Evolutionary conservation across 2,797 vertebrate genomes (phyloP).

Genomic region (Calcarius lapponicus): DNA sequence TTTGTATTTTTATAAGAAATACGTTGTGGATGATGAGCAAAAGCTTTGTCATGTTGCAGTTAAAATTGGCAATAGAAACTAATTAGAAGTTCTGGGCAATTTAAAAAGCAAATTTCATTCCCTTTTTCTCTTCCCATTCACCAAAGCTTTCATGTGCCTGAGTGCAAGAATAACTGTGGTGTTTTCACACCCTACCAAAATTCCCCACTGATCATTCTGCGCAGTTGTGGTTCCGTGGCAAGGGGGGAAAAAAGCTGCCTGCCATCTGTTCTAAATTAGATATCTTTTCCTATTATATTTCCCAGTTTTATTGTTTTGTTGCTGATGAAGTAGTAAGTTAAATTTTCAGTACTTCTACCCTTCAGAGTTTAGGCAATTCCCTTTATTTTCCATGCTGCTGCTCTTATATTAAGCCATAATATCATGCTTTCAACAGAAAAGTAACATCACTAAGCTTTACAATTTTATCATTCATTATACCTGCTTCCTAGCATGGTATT

Average conservation of each 20-base stretch:
- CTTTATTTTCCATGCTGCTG: neutral
- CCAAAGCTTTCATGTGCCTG: constrained; percentile 52
- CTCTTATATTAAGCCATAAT: neutral
- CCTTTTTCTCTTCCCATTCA: constrained; percentile 53
- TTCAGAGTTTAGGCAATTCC: constrained; percentile 1
- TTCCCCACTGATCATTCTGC: constrained; percentile 44
- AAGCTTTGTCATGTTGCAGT: neutral
- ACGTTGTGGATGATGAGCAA: neutral
- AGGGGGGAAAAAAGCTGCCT: neutral
- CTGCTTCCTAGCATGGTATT: neutral
- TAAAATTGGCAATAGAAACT: constrained; percentile 16
- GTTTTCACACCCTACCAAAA: constrained; percentile 47
- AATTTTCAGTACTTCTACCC: constrained; percentile 33
- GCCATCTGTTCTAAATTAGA: constrained; percentile 68
- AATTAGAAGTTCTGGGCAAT: constrained; percentile 41
- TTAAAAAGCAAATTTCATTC: constrained; percentile 10
- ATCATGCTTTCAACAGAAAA: neutral
- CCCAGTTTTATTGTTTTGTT: constrained; percentile 40
- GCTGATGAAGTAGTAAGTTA: constrained; percentile 29
- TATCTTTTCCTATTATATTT: constrained; percentile 48
- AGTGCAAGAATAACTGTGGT: constrained; percentile 51
- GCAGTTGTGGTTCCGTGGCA: constrained; percentile 55
- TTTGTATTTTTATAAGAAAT: neutral
- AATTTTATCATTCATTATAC: neutral
- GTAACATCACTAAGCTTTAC: fast-evolving